Base-by-base conservation (phyloP, 1,140 invertebrate species). In the Matsumurasca onukii region DNA sequence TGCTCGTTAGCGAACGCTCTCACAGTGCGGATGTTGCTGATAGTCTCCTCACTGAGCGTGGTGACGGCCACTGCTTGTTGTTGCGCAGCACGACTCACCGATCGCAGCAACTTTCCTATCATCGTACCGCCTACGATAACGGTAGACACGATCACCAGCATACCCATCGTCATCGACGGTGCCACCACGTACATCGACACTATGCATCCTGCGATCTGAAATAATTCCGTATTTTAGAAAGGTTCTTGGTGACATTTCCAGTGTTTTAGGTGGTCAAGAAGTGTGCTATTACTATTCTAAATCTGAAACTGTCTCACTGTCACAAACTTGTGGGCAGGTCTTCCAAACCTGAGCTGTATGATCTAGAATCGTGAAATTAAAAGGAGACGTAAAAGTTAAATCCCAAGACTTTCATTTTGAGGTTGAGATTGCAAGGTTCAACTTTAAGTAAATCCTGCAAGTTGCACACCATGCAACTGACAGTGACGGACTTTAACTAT, bases 1-100 rank as follows among this genome's bases (percentile, higher is more conserved):
- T 91, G 86, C 78, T 98, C 96, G 79, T 95, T 95, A 1, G 94
- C 94, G 82, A 98, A 98, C 12, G 94, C 92, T 75, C 94, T 81
- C 2, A 91, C 95, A 12, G 95, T 98, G 67, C 94, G 82, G 66
- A 98, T 91, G 79, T 98, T 98, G 30, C 89, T 86, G 68, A 98
- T 84, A 3, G 94, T 94, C 83, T 98, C 97, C 80, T 97, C 94
- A 25, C 92, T 94, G 49, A 98, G 89, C 3, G 90, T 85, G 0
- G 93, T 94, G 1, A 93, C 88, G 77, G 89, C 89, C 68, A 94
- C 90, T 64, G 90, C 82, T 90, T 94, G 76, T 70, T 74, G 69
- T 79, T 95, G 92, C 17, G 93, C 91, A 75, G 85, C 81, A 73
- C 85, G 83, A 1, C 92, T 95, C 34, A 93, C 77, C 72, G 83